phyloP scores from a whole-genome alignment of 2,888 invertebrate species.

The Pandemis heparana region DNA sequence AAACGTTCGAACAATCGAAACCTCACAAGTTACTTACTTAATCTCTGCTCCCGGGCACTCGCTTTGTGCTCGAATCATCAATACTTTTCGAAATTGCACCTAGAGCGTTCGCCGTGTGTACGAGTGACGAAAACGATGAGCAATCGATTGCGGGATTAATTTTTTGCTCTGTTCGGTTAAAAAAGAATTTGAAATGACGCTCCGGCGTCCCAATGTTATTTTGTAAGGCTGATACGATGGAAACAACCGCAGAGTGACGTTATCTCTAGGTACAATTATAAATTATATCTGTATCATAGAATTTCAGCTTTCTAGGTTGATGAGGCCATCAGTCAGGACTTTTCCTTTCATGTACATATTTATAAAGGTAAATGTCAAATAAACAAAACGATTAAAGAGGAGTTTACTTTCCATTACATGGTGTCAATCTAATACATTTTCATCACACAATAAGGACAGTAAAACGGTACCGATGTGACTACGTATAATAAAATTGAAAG shows the following conservation, averaged over 20 bases:
- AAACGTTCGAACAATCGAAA: constrained; percentile 67
- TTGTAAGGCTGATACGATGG: not conserved
- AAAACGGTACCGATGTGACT: too few relatives aligned
- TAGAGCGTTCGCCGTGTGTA: constrained; percentile 17
- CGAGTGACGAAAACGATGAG: constrained; percentile 41
- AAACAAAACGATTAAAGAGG: too few relatives aligned
- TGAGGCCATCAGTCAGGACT: too few relatives aligned
- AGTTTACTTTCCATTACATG: too few relatives aligned
- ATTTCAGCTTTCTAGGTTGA: too few relatives aligned
- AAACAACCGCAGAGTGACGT: not conserved
- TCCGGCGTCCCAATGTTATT: not conserved
- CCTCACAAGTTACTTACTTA: constrained; percentile 75
- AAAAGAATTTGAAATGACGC: constrained; percentile 25
- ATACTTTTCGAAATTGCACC: constrained; percentile 61
- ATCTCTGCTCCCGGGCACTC: constrained; percentile 63
- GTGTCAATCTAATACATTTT: too few relatives aligned
- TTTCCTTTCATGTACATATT: too few relatives aligned
- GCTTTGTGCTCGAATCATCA: constrained; percentile 73
- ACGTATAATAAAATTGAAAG: too few relatives aligned
- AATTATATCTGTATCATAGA: too few relatives aligned
- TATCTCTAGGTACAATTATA: too few relatives aligned
- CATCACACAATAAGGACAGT: too few relatives aligned
- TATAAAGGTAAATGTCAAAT: too few relatives aligned
- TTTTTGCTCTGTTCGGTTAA: constrained; percentile 17
- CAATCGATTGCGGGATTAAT: constrained; percentile 34